Percentiles rank a stretch among this genome's conserved stretches.
These are phyloP conservation scores for Podocnemis expansa DNA, from an alignment of 2,113 vertebrate genomes.

Conservation along the genomic window DNA sequence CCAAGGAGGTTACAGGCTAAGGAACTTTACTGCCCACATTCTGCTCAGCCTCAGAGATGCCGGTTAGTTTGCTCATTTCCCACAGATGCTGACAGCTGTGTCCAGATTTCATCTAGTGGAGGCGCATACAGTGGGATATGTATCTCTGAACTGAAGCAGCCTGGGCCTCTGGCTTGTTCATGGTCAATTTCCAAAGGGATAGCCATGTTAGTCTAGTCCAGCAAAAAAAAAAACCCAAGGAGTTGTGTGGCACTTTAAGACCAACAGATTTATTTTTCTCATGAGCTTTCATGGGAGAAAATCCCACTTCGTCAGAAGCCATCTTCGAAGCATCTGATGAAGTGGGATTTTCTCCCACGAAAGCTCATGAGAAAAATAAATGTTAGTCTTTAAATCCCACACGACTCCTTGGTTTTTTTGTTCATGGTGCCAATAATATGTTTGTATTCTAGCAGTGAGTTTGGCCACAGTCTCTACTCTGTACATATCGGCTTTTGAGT, in stretches of 20 bases:
- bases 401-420: too few species aligned
- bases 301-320: too few species aligned
- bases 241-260: too few species aligned
- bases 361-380: too few species aligned
- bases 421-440: conserved; percentile 33
- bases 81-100: conserved; percentile 48
- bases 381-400: too few species aligned
- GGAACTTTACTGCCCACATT: conserved; percentile 26
- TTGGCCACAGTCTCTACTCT: conserved; percentile 33
- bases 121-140: background rate
- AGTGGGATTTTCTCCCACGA: too few species aligned
- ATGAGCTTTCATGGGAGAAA: too few species aligned
- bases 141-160: conserved; percentile 47
- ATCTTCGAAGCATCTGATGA: too few species aligned
- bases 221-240: too few species aligned
- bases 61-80: conserved; percentile 1
- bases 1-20: conserved; percentile 1
- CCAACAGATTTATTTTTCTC: too few species aligned
- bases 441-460: background rate
- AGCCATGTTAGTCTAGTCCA: too few species aligned
- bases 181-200: too few species aligned
- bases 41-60: conserved; percentile 2
- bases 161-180: conserved; percentile 37
- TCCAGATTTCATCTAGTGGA: conserved; percentile 41
- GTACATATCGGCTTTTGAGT: background rate